Base-by-base conservation (phyloP, 1,140 invertebrate species). In the Halotydeus destructor region DNA sequence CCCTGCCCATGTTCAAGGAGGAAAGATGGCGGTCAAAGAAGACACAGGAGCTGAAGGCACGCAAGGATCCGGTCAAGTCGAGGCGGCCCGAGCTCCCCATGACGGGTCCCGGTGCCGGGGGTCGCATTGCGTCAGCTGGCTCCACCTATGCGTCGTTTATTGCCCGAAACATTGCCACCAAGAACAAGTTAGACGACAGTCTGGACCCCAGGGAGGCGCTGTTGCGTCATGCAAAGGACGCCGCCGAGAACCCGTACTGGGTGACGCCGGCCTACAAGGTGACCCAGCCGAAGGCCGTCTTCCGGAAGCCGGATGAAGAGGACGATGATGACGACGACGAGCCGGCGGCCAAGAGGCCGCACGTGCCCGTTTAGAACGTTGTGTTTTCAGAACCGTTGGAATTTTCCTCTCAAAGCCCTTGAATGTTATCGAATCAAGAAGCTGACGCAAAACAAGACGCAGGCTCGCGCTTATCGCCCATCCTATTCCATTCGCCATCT, bases 61-160 rank as follows among this genome's bases (percentile, higher is more conserved):
- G 63, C n/a, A 63, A 83, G 52, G 89, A 93, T 68, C 91, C 84
- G 0, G 65, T 91, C 0, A 94, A 88, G 61, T 94, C 86, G 1
- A 71, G 70, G 45, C 60, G 82, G 50, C 93, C 85, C n/a, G 91
- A 98, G 62, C 63, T 97, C 34, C 93, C 93, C 0, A 85, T 97
- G n/a, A 61, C 57, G 38, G 94, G 88, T 14, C 66, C 68, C 43
- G 69, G 69, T 62, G 52, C 48, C 32, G 84, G 82, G 27, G 89
- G 89, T n/a, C 69, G 88, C 50, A 76, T 98, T 2, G 88, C 83
- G 1, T 78, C 81, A 0, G 86, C 86, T 37, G 94, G 94, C 23
- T 85, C 84, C 43, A 98, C 93, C 0, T 64, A 98, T 0, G 91
- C 86, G 47, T 96, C 89, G 1, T 99, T 86, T 60, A 88, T 98